phyloP scores from a whole-genome alignment of 2,797 vertebrate genomes.

The Euphonia xanthogaster region DNA sequence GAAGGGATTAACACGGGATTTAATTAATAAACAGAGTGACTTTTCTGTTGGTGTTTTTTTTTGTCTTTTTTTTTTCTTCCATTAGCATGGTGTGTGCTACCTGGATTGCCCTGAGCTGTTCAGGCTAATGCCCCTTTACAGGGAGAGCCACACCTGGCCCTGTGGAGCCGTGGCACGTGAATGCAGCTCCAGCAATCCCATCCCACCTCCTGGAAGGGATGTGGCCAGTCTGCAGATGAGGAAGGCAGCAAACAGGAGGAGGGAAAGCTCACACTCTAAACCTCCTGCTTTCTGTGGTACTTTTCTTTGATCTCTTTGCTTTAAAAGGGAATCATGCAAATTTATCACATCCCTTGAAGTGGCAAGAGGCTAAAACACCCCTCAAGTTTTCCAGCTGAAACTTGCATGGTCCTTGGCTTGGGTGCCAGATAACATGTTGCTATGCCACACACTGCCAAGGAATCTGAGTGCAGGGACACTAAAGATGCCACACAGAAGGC shows the following conservation, averaged over 20 bases:
- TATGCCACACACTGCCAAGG: neutral
- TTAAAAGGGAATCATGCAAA: neutral
- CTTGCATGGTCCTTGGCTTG: neutral
- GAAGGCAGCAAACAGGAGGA: neutral
- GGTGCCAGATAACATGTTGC: conserved; percentile 22
- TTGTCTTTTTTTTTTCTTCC: neutral
- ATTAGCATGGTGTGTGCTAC: neutral
- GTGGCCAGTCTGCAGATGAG: neutral
- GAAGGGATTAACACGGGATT: neutral
- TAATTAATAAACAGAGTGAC: neutral
- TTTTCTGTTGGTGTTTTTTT: neutral
- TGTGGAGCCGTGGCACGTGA: fast-evolving
- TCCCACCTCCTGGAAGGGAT: neutral
- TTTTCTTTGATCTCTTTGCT: neutral
- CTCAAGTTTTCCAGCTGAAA: neutral
- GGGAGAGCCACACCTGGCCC: neutral
- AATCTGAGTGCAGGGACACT: neutral
- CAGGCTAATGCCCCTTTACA: neutral
- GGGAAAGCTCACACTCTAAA: neutral
- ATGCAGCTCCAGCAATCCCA: neutral
- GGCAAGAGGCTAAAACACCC: neutral
- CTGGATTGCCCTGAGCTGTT: neutral
- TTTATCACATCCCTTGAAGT: neutral
- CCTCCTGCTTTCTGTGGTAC: fast-evolving
- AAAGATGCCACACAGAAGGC: conserved; percentile 56